These are phyloP conservation scores for Panopea generosa DNA, from an alignment of 2,888 invertebrate genomes.

Conservation along the genomic window DNA sequence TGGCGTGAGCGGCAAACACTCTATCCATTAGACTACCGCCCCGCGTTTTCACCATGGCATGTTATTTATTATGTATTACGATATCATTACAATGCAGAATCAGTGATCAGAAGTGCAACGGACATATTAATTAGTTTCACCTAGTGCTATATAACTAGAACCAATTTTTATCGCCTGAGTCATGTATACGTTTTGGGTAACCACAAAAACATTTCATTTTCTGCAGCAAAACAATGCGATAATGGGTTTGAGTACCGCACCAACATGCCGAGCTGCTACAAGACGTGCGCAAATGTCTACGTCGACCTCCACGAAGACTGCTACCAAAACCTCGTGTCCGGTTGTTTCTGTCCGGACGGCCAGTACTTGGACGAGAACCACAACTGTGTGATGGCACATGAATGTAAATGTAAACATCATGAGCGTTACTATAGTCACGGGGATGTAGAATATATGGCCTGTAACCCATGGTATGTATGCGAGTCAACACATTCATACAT, in stretches of 20 bases:
- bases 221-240: slow-evolving; percentile 56
- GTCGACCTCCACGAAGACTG: slow-evolving; percentile 52
- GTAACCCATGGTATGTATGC: slow-evolving; percentile 77
- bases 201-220: no score
- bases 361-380: slow-evolving; percentile 84
- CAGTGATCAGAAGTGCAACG: no score
- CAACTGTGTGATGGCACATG: slow-evolving; percentile 67
- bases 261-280: slow-evolving; percentile 51
- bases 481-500: not conserved
- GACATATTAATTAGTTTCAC: no score
- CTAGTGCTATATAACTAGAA: no score
- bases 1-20: no score
- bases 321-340: slow-evolving; percentile 88
- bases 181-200: no score
- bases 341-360: slow-evolving; percentile 94
- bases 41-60: no score
- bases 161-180: no score
- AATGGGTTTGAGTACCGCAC: slow-evolving; percentile 48
- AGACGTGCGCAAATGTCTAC: slow-evolving; percentile 52
- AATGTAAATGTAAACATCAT: slow-evolving; percentile 73
- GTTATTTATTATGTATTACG: no score
- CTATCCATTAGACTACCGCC: no score
- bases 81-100: no score
- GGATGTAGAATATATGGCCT: slow-evolving; percentile 65
- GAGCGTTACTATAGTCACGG: slow-evolving; percentile 64